phyloP scores from a whole-genome alignment of 1,140 invertebrate species.

The Lycorma delicatula region DNA sequence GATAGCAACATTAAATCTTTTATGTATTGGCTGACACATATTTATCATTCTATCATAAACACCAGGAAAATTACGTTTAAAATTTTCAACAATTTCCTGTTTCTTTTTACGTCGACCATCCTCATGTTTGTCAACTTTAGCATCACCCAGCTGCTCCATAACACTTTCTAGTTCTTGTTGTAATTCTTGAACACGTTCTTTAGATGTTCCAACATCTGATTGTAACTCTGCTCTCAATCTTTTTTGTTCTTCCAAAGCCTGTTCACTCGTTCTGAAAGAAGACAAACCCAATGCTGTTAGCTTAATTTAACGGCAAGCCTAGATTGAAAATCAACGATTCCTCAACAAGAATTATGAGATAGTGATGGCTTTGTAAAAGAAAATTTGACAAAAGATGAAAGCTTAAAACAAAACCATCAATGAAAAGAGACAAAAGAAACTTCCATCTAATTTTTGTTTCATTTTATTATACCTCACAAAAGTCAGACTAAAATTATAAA shows the following conservation, averaged over 20 bases:
- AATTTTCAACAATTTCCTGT: conserved; percentile 96
- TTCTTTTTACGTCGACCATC: conserved; percentile 90
- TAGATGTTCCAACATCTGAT: conserved; percentile 83
- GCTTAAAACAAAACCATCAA: too few relatives aligned
- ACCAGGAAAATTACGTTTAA: conserved; percentile 92
- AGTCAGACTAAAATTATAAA: too few relatives aligned
- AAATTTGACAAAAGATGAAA: too few relatives aligned
- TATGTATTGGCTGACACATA: conserved; percentile 98
- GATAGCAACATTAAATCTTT: conserved; percentile 93
- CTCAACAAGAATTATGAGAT: too few relatives aligned
- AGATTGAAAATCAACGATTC: too few relatives aligned
- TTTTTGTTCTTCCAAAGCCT: conserved; percentile 79
- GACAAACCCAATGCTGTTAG: too few relatives aligned
- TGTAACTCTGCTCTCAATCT: conserved; percentile 65
- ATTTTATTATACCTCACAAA: too few relatives aligned
- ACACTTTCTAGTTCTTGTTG: conserved; percentile 83
- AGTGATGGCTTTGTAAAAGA: too few relatives aligned
- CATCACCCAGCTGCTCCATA: conserved; percentile 88
- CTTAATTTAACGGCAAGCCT: too few relatives aligned
- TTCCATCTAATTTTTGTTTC: too few relatives aligned
- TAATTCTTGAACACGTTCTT: conserved; percentile 79
- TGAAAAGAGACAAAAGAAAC: too few relatives aligned
- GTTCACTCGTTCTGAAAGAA: conserved; percentile 62
- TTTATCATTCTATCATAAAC: conserved; percentile 98
- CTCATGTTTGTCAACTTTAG: conserved; percentile 96